Conservation (phyloP, 1,140 invertebrate genomes). For the Drosophila jambulina region DNA sequence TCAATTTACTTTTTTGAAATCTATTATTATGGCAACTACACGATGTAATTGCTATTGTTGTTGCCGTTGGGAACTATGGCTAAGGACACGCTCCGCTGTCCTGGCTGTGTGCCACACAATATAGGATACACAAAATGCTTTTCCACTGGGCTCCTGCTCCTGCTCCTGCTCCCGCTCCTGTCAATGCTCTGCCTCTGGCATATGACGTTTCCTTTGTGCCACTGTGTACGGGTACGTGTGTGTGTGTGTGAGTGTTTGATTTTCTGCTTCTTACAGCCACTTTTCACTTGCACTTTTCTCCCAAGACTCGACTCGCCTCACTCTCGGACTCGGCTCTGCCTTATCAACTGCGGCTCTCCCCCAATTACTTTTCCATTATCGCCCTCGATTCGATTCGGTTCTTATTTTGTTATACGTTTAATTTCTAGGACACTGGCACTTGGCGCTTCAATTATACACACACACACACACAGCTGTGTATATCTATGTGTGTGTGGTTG, state of each 20-base stretch:
- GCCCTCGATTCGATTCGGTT: conserved; percentile 37
- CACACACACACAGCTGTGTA: conserved; percentile 12
- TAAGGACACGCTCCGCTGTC: conserved; percentile 49
- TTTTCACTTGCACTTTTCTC: conserved; percentile 77
- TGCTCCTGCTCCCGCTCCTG: conserved; percentile 47
- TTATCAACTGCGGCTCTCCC: conserved; percentile 18
- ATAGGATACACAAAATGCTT: conserved; percentile 82
- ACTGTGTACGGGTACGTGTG: conserved; percentile 22
- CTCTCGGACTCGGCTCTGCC: conserved; percentile 2
- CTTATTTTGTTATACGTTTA: conserved; percentile 32
- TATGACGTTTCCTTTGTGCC: conserved; percentile 77
- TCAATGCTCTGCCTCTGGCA: conserved; percentile 74
- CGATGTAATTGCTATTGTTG: conserved; percentile 63
- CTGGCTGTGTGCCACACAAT: conserved; percentile 57
- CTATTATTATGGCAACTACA: conserved; percentile 79
- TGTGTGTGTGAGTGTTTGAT: conserved; percentile 38
- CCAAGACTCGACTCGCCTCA: background rate
- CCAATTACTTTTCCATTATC: conserved; percentile 32
- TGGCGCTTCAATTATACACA: conserved; percentile 69
- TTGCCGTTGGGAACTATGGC: conserved; percentile 39
- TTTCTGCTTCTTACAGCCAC: conserved; percentile 65
- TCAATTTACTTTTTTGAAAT: conserved; percentile 78
- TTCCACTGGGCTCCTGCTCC: conserved; percentile 50
- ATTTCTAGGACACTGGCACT: conserved; percentile 69
- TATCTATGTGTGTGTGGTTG: conserved; percentile 28